phyloP scores from a whole-genome alignment of 2,888 invertebrate genomes.

The Epiblema foenella region DNA sequence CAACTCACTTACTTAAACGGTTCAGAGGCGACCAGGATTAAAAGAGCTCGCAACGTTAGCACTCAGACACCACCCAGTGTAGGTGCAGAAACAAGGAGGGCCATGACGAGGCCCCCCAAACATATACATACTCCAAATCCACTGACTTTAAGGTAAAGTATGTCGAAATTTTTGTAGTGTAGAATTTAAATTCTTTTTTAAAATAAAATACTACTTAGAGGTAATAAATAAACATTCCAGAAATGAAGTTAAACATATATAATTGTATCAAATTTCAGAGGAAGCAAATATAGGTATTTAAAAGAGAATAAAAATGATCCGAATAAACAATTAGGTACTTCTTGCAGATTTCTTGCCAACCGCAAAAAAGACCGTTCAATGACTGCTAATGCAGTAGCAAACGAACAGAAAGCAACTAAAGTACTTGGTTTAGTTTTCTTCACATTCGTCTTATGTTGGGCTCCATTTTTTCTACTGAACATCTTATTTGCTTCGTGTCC shows the following conservation, averaged over 20 bases:
- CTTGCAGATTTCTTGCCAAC: conserved; percentile 87
- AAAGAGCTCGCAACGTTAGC: conserved; percentile 86
- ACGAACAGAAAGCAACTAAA: conserved; percentile 98
- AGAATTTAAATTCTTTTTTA: too few species aligned
- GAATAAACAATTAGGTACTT: background rate
- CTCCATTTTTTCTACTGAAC: conserved; percentile 95
- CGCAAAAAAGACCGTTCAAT: conserved; percentile 88
- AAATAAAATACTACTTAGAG: too few species aligned
- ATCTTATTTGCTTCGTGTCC: conserved; percentile 94
- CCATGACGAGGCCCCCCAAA: conserved; percentile 70
- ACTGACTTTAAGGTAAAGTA: conserved; percentile 68
- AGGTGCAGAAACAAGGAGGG: conserved; percentile 86
- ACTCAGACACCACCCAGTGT: conserved; percentile 91
- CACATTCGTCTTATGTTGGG: conserved; percentile 96
- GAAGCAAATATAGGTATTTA: too few species aligned
- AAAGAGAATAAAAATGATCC: background rate
- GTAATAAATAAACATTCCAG: too few species aligned
- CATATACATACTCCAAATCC: conserved; percentile 74
- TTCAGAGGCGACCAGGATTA: conserved; percentile 63
- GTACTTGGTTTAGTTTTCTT: conserved; percentile 96
- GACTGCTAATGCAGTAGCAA: conserved; percentile 93
- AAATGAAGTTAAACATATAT: too few species aligned
- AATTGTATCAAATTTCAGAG: too few species aligned
- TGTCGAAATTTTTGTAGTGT: background rate
- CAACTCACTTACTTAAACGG: conserved; percentile 87